These are phyloP conservation scores for Dysmachus trigonus DNA, from an alignment of 2,888 invertebrate species.

Conservation along the genomic window DNA sequence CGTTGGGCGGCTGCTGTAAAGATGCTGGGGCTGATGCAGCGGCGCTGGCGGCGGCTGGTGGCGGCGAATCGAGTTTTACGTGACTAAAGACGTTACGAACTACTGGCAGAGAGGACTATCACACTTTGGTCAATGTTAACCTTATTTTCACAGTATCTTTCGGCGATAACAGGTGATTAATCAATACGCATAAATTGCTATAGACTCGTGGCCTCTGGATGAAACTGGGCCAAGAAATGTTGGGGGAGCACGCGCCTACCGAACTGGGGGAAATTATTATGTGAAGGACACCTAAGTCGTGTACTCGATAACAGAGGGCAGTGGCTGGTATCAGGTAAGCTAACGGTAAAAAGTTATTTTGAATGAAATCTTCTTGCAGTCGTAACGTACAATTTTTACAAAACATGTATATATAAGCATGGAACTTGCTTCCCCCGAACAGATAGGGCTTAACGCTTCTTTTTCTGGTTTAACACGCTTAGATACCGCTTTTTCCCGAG, in stretches of 20 bases:
- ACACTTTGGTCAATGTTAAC: constrained; percentile 47
- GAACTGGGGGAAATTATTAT: neutral
- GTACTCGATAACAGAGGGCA: neutral
- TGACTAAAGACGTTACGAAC: neutral
- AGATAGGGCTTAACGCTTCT: too few relatives aligned
- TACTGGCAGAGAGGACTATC: constrained; percentile 34
- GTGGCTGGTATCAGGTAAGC: neutral
- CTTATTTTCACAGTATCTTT: constrained; percentile 40
- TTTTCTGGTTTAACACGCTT: too few relatives aligned
- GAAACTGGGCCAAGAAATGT: constrained; percentile 13
- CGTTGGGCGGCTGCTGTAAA: neutral
- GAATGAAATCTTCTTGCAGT: neutral
- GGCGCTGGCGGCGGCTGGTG: too few relatives aligned
- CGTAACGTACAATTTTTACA: neutral
- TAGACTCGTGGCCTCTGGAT: neutral
- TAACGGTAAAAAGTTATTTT: neutral
- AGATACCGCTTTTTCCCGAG: too few relatives aligned
- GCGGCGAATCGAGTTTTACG: neutral
- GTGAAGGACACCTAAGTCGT: neutral
- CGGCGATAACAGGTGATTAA: constrained; percentile 49
- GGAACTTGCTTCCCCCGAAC: too few relatives aligned
- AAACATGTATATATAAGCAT: too few relatives aligned
- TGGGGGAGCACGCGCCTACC: neutral
- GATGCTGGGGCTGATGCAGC: neutral
- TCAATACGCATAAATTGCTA: constrained; percentile 44